Evolutionary conservation across 2,797 vertebrate species (phyloP), one percentile per base, ranked within the genome.

Genomic region (Gymnocypris eckloni): DNA sequence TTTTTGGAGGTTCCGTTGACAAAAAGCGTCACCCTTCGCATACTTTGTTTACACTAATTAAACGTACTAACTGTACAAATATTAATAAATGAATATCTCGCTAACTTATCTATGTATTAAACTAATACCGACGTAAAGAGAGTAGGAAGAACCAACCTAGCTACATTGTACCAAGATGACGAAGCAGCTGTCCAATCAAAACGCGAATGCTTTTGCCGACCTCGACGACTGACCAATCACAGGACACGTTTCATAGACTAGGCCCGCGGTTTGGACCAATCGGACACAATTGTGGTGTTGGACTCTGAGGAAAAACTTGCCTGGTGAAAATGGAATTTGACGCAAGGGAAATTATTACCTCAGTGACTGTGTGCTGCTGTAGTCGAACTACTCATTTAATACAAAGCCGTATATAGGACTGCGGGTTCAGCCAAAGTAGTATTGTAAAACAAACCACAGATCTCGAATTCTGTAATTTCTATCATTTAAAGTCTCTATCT

Each of bases 21-120:
- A 94, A 99, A 99, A 89, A 99, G 94, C 87, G 98, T 99, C 25
- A 98, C 98, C 95, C 98, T 96, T 96, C 97, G 96, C 98, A 99
- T 99, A 90, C 90, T 96, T 93, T 91, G 86, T 64, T 70, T 67
- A 73, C 73, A 69, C 56, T 73, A 64, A 73, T 82, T 33, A 67
- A 85, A 72, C 56, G 61, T 71, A 10, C 43, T 48, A 25, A 25
- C 48, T 73, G 48, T 77, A 73, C 22, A 72, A 50, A 45, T 11
- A 67, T 45, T 33, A 72, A 59, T 41, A 50, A 13, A 5, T 41
- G 37, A 16, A 52, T 25, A 52, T 12, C 33, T 50, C 43, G 48
- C 20, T n/a, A 45, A 79, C 43, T 56, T 28, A 43, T 78, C 48
- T 54, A 54, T 67, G 56, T 64, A 61, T 77, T 82, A 59, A 86